A percentile compares a stretch with the other conserved stretches of the same genome.
Evolutionary conservation across 2,113 vertebrate genomes (phyloP).

Genomic region (Terrapene triunguis): DNA sequence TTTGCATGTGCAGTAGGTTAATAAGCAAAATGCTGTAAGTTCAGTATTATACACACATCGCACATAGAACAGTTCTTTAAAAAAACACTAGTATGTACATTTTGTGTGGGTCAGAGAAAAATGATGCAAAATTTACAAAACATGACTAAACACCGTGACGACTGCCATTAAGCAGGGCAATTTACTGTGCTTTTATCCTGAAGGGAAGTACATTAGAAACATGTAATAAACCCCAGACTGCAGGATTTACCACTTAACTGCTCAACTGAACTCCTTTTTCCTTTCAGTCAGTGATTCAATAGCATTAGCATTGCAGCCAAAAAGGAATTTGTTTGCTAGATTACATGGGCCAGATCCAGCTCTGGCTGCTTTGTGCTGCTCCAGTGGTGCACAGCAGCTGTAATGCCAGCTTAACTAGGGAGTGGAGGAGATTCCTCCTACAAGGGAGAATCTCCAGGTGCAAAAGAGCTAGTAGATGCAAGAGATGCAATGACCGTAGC

Average conservation of each 20-base stretch:
- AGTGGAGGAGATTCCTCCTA: slow-evolving; percentile 37
- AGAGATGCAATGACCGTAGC: not conserved
- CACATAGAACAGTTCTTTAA: slow-evolving; percentile 24
- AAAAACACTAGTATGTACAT: slow-evolving; percentile 18
- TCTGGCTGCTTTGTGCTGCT: not conserved
- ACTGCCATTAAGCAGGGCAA: not conserved
- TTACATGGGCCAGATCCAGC: not conserved
- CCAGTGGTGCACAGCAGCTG: slow-evolving; percentile 29
- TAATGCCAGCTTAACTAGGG: slow-evolving; percentile 10
- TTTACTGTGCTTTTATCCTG: slow-evolving; percentile 10
- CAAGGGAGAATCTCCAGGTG: slow-evolving; percentile 10
- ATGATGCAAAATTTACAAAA: not conserved
- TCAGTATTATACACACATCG: slow-evolving; percentile 38
- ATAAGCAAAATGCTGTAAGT: slow-evolving; percentile 31
- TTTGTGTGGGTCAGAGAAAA: not conserved
- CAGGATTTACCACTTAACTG: slow-evolving; percentile 29
- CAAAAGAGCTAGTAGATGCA: not conserved
- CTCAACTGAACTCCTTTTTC: slow-evolving; percentile 57
- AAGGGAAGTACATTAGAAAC: not conserved
- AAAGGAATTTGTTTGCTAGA: not conserved
- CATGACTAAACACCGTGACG: not conserved
- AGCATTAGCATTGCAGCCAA: slow-evolving; percentile 39
- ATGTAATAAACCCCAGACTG: not conserved
- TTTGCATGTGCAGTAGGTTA: not conserved
- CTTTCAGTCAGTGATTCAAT: not conserved